Evolutionary conservation across 2,888 invertebrate genomes (phyloP), one percentile per base, ranked within the genome.

Genomic region (Auanema sp.): DNA sequence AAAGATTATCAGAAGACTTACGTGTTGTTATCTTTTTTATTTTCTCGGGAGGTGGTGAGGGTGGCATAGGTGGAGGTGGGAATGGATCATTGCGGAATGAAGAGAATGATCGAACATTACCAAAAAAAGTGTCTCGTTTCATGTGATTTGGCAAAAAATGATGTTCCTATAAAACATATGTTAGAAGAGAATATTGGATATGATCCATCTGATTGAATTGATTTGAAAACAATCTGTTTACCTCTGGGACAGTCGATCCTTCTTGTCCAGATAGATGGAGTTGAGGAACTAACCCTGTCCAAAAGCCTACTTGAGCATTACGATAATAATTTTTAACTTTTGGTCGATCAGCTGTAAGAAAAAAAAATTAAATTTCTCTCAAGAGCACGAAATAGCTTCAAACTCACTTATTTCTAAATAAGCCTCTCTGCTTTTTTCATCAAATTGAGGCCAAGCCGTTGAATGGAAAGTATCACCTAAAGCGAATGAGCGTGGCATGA

Each of bases 51-150:
- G 70, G 72, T 1, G 80, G 79, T 5, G 83, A 75, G 10, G 83
- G 83, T 11, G 83, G 82, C 73, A 80, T 66, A 23, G 83, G 81
- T 25, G 83, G 83, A 14, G 81, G 79, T 18, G 83, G 81, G 53
- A 82, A 79, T 12, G 81, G 81, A 40, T 78, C 64, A 52, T 79
- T 78, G 56, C 71, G 61, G 47, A 69, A 70, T n/a, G 72, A 67
- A 2, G 77, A 72, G 54, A 75, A 79, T 21, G 80, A 79, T 8
- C 80, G 69, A 4, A 80, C 77, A 11, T 71, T 70, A 16, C 83
- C 83, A 57, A 73, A 84, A 61, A 81, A 83, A 1, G 72, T 69
- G 41, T 79, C 73, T 21, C 69, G 68, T 18, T 75, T 68, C 62
- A 83, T 79, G 63, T 82, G 79, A 44, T 81, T 73, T 12, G 76